Percentiles rank a stretch among this genome's conserved stretches.
Conservation (phyloP, 2,113 vertebrate genomes). For the Tonatia bakeri region DNA sequence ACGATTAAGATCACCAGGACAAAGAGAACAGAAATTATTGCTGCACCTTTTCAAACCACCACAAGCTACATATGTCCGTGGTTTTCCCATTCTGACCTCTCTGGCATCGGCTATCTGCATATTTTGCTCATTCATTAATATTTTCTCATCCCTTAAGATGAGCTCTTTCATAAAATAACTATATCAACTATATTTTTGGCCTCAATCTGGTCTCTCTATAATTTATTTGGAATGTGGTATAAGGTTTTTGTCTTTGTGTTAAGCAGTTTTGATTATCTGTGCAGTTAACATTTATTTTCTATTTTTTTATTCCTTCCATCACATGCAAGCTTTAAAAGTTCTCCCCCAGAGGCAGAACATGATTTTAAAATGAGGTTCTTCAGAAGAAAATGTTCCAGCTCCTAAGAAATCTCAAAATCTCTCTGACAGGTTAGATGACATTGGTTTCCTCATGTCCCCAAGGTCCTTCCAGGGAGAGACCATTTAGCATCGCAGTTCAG, state of each 20-base stretch:
- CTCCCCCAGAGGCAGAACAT: neutral
- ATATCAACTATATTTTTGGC: neutral
- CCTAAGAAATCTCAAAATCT: neutral
- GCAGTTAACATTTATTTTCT: slow-evolving; percentile 39
- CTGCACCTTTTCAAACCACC: neutral
- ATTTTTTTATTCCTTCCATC: slow-evolving; percentile 42
- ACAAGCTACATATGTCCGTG: neutral
- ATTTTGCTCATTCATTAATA: slow-evolving; percentile 1
- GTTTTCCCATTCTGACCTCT: neutral
- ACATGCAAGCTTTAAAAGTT: slow-evolving; percentile 25
- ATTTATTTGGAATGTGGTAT: neutral
- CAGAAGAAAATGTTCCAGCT: neutral
- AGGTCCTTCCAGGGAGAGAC: neutral
- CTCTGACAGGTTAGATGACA: neutral
- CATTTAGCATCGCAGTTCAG: neutral
- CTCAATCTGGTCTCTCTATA: neutral
- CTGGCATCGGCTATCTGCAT: neutral
- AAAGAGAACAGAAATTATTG: neutral
- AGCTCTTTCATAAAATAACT: slow-evolving; percentile 27
- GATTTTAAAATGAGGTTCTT: slow-evolving; percentile 4
- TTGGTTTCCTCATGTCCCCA: neutral
- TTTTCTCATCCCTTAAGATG: slow-evolving; percentile 7
- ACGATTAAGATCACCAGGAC: neutral
- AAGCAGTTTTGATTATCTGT: slow-evolving; percentile 34
- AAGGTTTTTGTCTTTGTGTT: neutral